Base-by-base conservation (phyloP, 2,113 vertebrate species). In the Siniperca knerii region DNA sequence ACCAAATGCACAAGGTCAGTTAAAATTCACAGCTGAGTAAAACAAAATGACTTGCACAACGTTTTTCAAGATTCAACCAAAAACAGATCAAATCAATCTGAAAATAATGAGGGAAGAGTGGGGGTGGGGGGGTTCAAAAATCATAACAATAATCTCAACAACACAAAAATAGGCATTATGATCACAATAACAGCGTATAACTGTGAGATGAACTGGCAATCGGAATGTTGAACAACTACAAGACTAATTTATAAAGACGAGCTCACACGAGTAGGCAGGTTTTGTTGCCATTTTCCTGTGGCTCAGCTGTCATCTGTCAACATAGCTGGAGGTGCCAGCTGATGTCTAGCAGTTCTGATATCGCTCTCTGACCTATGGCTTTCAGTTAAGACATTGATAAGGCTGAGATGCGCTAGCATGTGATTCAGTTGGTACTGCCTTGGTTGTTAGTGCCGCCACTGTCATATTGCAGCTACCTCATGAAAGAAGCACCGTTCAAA, bases 21-120 rank as follows among this genome's bases (percentile, higher is more conserved):
- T 77, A 87, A 86, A 87, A 90, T 92, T 94, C 93, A 95, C 94
- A 89, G 87, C 87, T 85, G 80, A 87, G 77, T 83, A 91, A 92
- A 94, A 91, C 61, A 87, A 83, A 89, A 68, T 71, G 40, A 77
- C 57, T 92, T 92, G 46, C 73, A 90, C 88, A 42, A 91, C 81
- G 89, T 54, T 80, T 86, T 86, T 93, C 80, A 90, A 89, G 86
- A 82, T 86, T 93, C 68, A 76, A 93, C 74, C 64, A 40, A 87
- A 78, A 87, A 75, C 44, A 44, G n/a, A 65, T 25, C 70, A 82
- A 62, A 80, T 21, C 55, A 48, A 75, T 75, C 40, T 48, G 54
- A 80, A 87, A 61, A 68, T 64, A 77, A 79, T 2, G 11, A 54
- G 58, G 52, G 67, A 44, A 16, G 21, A 6, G 61, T 3, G n/a